Evolutionary conservation across 2,888 invertebrate species (phyloP).

Genomic region (Quadroppia sp.): DNA sequence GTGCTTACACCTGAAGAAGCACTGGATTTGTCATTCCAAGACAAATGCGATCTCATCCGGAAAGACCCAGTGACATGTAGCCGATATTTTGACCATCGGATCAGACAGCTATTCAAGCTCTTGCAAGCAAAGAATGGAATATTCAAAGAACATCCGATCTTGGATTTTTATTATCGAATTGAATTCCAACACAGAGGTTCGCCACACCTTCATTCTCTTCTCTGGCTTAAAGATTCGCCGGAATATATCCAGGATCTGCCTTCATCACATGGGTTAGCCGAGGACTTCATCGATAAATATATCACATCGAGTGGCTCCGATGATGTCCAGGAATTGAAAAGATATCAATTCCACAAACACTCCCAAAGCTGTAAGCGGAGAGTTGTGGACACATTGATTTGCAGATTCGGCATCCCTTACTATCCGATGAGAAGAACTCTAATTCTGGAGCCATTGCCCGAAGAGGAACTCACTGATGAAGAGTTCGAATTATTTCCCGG

Average conservation of each 20-base stretch:
- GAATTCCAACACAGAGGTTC: constrained; percentile 44
- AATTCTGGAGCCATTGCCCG: constrained; percentile 29
- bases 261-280: neutral
- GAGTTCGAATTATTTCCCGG: no score
- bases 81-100: constrained; percentile 47
- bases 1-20: neutral
- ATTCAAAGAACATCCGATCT: neutral
- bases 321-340: neutral
- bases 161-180: constrained; percentile 31
- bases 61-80: constrained; percentile 48
- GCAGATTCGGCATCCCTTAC: constrained; percentile 42
- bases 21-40: neutral
- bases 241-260: neutral
- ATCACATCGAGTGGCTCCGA: neutral
- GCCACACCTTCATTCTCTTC: constrained; percentile 44
- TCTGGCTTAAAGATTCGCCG: constrained; percentile 44
- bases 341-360: constrained; percentile 28
- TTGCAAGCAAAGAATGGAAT: constrained; percentile 11
- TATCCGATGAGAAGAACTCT: constrained; percentile 32
- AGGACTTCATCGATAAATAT: neutral
- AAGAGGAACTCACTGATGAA: neutral
- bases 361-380: neutral
- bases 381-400: neutral
- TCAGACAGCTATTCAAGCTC: constrained; percentile 43
- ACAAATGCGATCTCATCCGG: constrained; percentile 42